phyloP scores from a whole-genome alignment of 2,888 invertebrate genomes.

The Stenotaenia linearis region DNA sequence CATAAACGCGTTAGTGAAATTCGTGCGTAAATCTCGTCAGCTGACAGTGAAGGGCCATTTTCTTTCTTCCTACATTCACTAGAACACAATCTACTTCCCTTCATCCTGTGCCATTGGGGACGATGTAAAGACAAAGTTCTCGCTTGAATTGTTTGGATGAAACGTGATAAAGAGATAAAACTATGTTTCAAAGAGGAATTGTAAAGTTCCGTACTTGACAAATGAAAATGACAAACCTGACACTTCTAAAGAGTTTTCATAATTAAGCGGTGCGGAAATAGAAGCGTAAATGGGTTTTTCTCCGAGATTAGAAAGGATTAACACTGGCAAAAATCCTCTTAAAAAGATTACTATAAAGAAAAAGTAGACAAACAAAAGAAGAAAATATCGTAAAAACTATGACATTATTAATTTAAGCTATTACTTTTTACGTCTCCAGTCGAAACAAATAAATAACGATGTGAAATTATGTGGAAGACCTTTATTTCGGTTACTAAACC shows the following conservation, averaged over 20 bases:
- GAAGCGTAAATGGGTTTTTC: neutral
- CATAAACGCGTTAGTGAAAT: slow-evolving; percentile 4
- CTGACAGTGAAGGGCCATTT: neutral
- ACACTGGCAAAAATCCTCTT: neutral
- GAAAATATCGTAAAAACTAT: no score
- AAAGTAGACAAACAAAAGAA: neutral
- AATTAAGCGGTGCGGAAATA: neutral
- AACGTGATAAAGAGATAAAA: slow-evolving; percentile 9
- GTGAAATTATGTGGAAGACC: neutral
- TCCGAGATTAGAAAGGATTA: neutral
- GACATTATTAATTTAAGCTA: no score
- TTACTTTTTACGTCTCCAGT: neutral
- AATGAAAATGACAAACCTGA: neutral
- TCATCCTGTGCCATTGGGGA: neutral
- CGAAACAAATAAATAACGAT: neutral
- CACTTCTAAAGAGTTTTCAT: neutral
- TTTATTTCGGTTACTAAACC: neutral
- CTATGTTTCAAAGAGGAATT: neutral
- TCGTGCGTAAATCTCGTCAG: neutral
- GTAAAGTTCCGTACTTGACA: neutral
- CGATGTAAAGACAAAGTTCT: neutral
- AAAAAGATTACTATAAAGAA: neutral
- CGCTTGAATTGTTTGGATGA: neutral
- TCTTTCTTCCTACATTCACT: neutral
- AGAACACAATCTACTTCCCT: neutral